Evolutionary conservation across 2,113 vertebrate genomes (phyloP).

Genomic region (Zosterops lateralis): DNA sequence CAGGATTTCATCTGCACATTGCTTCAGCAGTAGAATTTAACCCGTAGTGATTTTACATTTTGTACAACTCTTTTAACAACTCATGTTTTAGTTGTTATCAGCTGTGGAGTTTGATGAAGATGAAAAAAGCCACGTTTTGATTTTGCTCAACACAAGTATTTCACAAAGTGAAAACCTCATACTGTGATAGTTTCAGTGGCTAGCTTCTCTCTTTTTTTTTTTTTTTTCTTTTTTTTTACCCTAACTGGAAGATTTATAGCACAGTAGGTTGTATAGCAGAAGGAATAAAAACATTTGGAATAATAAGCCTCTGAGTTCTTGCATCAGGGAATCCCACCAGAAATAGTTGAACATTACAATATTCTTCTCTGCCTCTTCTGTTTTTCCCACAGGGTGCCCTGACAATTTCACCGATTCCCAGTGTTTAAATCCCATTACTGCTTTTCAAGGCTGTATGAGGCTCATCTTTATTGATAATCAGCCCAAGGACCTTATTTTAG

Average conservation of each 20-base stretch:
- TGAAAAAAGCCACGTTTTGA: not conserved
- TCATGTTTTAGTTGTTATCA: not conserved
- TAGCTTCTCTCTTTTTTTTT: not conserved
- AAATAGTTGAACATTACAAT: slow-evolving; percentile 66
- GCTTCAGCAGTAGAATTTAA: not conserved
- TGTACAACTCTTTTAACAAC: not conserved
- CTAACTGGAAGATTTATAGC: slow-evolving; percentile 22
- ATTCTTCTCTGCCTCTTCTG: slow-evolving; percentile 59
- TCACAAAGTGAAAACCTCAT: not conserved
- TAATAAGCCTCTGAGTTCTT: slow-evolving; percentile 55
- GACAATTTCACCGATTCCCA: slow-evolving; percentile 71
- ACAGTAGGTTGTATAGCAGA: not conserved
- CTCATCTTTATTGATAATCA: slow-evolving; percentile 94
- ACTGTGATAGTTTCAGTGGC: not conserved
- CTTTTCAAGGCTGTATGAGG: slow-evolving; percentile 95
- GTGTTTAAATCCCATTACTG: slow-evolving; percentile 82
- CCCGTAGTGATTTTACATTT: not conserved
- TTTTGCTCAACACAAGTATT: not conserved
- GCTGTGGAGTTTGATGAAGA: not conserved
- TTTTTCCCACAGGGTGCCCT: slow-evolving; percentile 84
- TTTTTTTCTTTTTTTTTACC: no score
- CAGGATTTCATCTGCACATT: not conserved
- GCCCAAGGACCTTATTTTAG: slow-evolving; percentile 86
- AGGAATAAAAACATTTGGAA: slow-evolving; percentile 49
- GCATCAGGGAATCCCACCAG: slow-evolving; percentile 52